Conservation (phyloP, 2,888 invertebrate genomes). For the Agrenia bidenticulata region DNA sequence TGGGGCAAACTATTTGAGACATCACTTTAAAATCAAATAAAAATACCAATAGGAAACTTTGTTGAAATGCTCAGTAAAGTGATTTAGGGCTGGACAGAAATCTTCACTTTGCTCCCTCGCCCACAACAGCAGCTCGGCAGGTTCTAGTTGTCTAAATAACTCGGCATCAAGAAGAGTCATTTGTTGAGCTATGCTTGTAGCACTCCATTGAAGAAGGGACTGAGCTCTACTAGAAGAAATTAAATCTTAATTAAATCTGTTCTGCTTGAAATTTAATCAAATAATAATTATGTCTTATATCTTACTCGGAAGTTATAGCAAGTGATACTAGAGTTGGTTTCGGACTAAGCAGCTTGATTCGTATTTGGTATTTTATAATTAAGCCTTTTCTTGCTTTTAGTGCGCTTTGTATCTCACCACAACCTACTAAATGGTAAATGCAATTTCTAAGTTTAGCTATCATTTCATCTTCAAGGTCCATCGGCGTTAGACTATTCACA, state of each 20-base stretch:
- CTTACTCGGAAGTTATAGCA: conserved; percentile 62
- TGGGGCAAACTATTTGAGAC: neutral
- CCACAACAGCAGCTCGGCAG: conserved; percentile 92
- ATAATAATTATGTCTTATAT: neutral
- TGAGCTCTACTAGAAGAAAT: conserved; percentile 56
- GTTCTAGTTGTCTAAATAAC: conserved; percentile 92
- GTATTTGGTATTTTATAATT: conserved; percentile 75
- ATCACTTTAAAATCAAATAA: neutral
- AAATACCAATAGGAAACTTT: conserved; percentile 95
- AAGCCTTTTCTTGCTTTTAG: conserved; percentile 85
- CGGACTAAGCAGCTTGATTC: conserved; percentile 61
- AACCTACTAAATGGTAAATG: conserved; percentile 87
- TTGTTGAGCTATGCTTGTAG: conserved; percentile 93
- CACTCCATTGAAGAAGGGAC: conserved; percentile 86
- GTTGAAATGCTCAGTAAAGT: conserved; percentile 98
- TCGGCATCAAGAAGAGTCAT: conserved; percentile 96
- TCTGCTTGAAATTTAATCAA: neutral
- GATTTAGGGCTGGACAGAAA: conserved; percentile 90
- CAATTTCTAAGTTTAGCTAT: conserved; percentile 86
- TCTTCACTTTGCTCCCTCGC: conserved; percentile 97
- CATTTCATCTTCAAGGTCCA: conserved; percentile 78
- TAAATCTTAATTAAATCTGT: neutral
- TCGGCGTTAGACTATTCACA: conserved; percentile 88
- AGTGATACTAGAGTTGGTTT: conserved; percentile 59
- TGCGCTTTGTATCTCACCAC: conserved; percentile 88